A percentile compares a stretch with the other conserved stretches of the same genome.
Evolutionary conservation across 2,113 vertebrate species (phyloP).

Genomic region (Istiophorus platypterus): DNA sequence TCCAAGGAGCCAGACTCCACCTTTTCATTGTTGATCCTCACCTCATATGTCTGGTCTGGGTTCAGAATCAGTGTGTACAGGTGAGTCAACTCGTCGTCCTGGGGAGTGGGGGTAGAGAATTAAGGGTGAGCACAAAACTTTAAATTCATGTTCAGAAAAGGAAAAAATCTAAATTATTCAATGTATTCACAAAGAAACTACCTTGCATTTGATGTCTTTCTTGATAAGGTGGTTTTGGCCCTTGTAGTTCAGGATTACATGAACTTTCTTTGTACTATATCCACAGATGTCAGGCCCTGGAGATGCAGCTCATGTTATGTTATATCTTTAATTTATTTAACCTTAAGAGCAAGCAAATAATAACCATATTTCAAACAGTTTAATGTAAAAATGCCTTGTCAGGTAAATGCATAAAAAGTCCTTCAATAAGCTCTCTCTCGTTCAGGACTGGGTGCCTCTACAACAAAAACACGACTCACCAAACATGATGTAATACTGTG

Average conservation of each 20-base stretch:
- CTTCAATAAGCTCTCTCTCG: background rate
- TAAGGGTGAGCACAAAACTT: background rate
- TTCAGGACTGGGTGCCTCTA: background rate
- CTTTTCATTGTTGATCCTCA: slow-evolving; percentile 83
- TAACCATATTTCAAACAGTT: background rate
- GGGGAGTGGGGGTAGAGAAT: background rate
- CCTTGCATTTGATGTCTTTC: slow-evolving; percentile 89
- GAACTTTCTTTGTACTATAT: slow-evolving; percentile 89
- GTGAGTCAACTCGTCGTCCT: slow-evolving; percentile 88
- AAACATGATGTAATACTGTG: slow-evolving; percentile 89
- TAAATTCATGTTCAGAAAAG: background rate
- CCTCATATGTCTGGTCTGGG: slow-evolving; percentile 87
- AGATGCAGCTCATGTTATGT: slow-evolving; percentile 55
- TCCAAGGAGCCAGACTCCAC: slow-evolving; percentile 85
- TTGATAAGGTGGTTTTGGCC: slow-evolving; percentile 87
- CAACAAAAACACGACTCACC: slow-evolving; percentile 83
- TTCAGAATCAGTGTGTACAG: slow-evolving; percentile 88
- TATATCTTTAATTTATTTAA: background rate
- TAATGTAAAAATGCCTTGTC: background rate
- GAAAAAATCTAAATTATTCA: no score
- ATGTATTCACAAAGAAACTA: slow-evolving; percentile 48
- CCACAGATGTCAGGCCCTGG: slow-evolving; percentile 92
- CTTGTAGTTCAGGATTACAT: slow-evolving; percentile 91
- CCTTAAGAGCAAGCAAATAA: background rate
- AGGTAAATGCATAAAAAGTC: background rate